Base-by-base conservation (phyloP, 2,888 invertebrate genomes). In the Idaea straminata region DNA sequence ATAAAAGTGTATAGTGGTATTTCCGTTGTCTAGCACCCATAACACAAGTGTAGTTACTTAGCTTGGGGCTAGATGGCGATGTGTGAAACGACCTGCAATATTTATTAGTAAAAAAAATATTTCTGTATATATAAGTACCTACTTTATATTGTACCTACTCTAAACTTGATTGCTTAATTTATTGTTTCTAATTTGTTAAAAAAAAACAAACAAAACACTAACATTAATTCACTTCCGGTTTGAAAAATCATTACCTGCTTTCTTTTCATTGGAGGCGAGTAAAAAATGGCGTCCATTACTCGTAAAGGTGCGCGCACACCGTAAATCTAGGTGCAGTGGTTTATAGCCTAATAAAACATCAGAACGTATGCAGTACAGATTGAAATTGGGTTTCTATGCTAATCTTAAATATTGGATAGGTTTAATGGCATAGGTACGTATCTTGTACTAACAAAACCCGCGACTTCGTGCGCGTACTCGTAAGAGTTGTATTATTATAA, bases 201-300 rank as follows among this genome's bases (percentile, higher is more conserved):
- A 47, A 63, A 38, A 59, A 59, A 63, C 62, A 63, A 35, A 47
- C 10, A 47, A 47, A 78, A 78, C 70, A 59, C 35, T 25, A 64
- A 58, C 61, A 47, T 47, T 47, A 7, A 35, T 38, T 5, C n/a
- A 34, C 59, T 35, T 62, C 35, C 59, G 16, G 35, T 62, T 62
- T 59, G 5, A 63, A 63, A 63, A 63, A 57, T 62, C 57, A 62
- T 47, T 47, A 47, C 47, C 47, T 13, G 47, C 47, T 47, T 47
- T 47, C 47, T 47, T 47, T 47, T 47, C 47, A 47, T 47, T 47
- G 47, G 47, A 47, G 10, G 47, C 47, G 47, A 13, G 47, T 47
- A 47, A 47, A 47, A 47, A 47, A 47, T 47, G 10, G 47, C 47
- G 47, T 7, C 47, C 47, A 47, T 47, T 47, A 47, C 6, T 47